phyloP scores from a whole-genome alignment of 2,888 invertebrate species.

The Orthosia incerta region DNA sequence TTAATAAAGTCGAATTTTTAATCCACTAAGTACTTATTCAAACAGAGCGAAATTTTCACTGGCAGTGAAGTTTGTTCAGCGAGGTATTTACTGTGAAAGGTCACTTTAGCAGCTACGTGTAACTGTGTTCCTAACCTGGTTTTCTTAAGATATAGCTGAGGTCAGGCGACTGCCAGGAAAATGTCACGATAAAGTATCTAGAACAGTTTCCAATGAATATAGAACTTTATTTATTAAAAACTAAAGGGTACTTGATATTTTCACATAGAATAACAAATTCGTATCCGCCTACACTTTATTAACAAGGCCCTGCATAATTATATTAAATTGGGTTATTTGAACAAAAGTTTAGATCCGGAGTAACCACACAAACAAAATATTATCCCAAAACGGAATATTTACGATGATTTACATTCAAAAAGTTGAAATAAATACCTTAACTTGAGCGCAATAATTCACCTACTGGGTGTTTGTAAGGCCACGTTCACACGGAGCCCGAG shows the following conservation, averaged over 20 bases:
- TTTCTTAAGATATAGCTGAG: constrained; percentile 24
- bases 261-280: neutral
- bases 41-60: constrained; percentile 2
- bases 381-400: constrained; percentile 27
- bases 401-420: constrained; percentile 47
- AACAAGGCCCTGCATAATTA: neutral
- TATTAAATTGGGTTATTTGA: constrained; percentile 6
- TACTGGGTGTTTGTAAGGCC: constrained; percentile 45
- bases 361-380: constrained; percentile 37
- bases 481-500: constrained; percentile 50
- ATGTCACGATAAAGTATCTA: constrained; percentile 23
- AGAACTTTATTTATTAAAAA: neutral
- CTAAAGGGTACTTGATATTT: neutral
- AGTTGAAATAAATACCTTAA: constrained; percentile 47
- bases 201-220: constrained; percentile 11
- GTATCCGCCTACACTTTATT: neutral
- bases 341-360: constrained; percentile 14
- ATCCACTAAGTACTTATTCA: constrained; percentile 22
- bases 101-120: constrained; percentile 12
- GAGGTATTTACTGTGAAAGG: constrained; percentile 11
- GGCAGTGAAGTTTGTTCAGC: constrained; percentile 1
- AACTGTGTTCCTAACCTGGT: constrained; percentile 31
- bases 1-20: constrained; percentile 19
- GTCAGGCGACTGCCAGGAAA: constrained; percentile 26
- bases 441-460: constrained; percentile 53